Percentiles rank a stretch among this genome's conserved stretches.
These are phyloP conservation scores for Drosophila hamatofila DNA, from an alignment of 2,888 invertebrate species.

Conservation along the genomic window DNA sequence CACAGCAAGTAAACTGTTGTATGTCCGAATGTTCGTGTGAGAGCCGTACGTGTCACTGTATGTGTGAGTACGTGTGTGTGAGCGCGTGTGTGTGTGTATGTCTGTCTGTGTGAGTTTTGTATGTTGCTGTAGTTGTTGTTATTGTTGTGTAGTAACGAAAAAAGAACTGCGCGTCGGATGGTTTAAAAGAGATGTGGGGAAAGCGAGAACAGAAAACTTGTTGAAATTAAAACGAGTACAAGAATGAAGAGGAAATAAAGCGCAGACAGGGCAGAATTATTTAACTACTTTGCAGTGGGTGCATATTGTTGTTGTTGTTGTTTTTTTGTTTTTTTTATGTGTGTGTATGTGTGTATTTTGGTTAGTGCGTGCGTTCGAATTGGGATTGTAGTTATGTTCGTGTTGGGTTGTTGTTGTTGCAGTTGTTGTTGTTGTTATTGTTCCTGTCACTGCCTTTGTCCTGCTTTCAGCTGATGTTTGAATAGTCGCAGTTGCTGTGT, in stretches of 20 bases:
- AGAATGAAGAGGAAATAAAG: slow-evolving; percentile 77
- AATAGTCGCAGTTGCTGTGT: slow-evolving; percentile 21
- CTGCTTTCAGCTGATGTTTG: slow-evolving; percentile 35
- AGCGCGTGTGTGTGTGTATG: slow-evolving; percentile 9
- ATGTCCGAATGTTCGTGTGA: slow-evolving; percentile 23
- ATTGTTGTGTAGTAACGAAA: slow-evolving; percentile 73
- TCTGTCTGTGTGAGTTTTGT: slow-evolving; percentile 30
- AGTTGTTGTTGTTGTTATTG: slow-evolving; percentile 11
- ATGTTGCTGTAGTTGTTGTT: slow-evolving; percentile 25
- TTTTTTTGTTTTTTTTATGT: slow-evolving; percentile 31
- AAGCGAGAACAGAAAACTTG: slow-evolving; percentile 75
- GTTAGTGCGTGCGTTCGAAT: slow-evolving; percentile 19
- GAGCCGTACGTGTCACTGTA: slow-evolving; percentile 26
- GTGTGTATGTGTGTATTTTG: slow-evolving; percentile 7
- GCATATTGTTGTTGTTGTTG: slow-evolving; percentile 64
- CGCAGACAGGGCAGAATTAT: slow-evolving; percentile 82
- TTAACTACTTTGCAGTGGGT: slow-evolving; percentile 81
- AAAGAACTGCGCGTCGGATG: slow-evolving; percentile 76
- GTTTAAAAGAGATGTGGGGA: slow-evolving; percentile 59
- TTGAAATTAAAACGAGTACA: slow-evolving; percentile 73
- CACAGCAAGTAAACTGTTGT: slow-evolving; percentile 40
- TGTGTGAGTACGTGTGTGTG: slow-evolving; percentile 7
- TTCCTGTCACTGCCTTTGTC: slow-evolving; percentile 36
- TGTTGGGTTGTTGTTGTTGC: slow-evolving; percentile 32
- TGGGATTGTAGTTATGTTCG: slow-evolving; percentile 21